phyloP scores from a whole-genome alignment of 2,113 vertebrate species.

The Coptodon rendalli region DNA sequence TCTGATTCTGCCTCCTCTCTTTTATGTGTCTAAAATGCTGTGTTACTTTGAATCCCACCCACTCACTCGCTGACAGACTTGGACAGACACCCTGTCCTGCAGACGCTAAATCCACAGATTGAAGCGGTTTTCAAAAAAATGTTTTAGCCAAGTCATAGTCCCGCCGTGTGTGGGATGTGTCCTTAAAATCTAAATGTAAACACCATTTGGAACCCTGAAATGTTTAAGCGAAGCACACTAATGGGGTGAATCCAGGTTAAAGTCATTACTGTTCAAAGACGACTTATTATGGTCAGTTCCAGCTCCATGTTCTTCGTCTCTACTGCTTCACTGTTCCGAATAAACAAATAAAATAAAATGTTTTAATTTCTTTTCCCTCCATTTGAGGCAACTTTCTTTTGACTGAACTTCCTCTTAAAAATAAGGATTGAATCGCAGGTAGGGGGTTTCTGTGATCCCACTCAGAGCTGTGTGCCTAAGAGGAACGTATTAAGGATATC shows the following conservation, averaged over 20 bases:
- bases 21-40: background rate
- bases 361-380: background rate
- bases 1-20: conserved; percentile 1
- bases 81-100: background rate
- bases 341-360: background rate
- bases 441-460: background rate
- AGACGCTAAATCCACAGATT: conserved; percentile 2
- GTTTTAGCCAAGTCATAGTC: background rate
- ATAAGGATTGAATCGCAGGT: background rate
- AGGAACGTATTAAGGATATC: background rate
- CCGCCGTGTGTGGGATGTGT: background rate
- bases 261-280: background rate
- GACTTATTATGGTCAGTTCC: background rate
- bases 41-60: conserved; percentile 13
- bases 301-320: background rate
- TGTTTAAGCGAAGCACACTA: background rate
- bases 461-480: background rate
- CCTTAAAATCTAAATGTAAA: background rate
- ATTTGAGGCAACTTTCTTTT: background rate
- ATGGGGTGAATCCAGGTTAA: background rate
- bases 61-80: background rate
- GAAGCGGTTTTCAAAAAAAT: background rate
- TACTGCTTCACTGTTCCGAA: background rate
- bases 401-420: background rate
- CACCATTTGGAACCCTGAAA: background rate